Percentiles rank a stretch among this genome's conserved stretches.
These are phyloP conservation scores for Cydia pomonella DNA, from an alignment of 1,140 invertebrate genomes.

Conservation along the genomic window DNA sequence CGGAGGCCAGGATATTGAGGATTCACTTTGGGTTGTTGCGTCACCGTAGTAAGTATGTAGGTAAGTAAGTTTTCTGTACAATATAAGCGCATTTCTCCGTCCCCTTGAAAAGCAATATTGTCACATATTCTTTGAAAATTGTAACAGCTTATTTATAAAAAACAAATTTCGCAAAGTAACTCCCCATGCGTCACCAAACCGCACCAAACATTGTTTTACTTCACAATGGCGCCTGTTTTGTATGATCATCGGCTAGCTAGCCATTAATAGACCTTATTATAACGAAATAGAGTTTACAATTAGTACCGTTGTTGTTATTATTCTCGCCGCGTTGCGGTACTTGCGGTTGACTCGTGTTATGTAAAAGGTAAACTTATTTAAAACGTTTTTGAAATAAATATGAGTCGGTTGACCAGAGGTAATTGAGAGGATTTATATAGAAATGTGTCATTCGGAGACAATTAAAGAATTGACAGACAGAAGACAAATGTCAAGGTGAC, in stretches of 20 bases:
- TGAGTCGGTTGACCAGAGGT: not conserved
- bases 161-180: not conserved
- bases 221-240: not conserved
- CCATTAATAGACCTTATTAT: not conserved
- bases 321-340: not conserved
- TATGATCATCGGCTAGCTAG: not conserved
- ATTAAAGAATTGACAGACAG: too few relatives aligned
- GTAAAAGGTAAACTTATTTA: not conserved
- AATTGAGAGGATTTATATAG: not conserved
- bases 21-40: too few relatives aligned
- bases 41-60: too few relatives aligned
- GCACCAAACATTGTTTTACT: not conserved
- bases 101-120: too few relatives aligned
- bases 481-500: too few relatives aligned
- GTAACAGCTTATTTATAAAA: too few relatives aligned
- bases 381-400: not conserved
- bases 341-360: not conserved
- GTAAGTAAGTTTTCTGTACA: too few relatives aligned
- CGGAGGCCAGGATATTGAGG: too few relatives aligned
- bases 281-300: not conserved
- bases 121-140: too few relatives aligned
- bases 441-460: not conserved
- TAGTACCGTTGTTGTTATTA: not conserved
- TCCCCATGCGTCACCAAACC: not conserved
- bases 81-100: too few relatives aligned